Evolutionary conservation across 2,797 vertebrate species (phyloP).

Genomic region (Sebastolobus altivelis): DNA sequence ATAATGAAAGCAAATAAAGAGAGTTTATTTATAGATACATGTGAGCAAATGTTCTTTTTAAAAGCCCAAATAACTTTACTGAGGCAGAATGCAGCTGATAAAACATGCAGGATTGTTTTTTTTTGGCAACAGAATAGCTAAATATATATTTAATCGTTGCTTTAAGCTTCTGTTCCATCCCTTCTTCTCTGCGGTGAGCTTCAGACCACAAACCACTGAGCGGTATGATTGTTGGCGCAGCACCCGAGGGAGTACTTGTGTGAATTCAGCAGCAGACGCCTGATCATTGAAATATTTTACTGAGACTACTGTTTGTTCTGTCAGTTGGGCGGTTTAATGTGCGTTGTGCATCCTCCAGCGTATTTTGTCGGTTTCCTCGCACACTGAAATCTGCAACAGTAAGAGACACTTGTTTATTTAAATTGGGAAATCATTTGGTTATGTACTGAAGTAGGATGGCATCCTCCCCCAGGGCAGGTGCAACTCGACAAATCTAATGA

Average conservation of each 20-base stretch:
- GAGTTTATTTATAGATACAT: background rate
- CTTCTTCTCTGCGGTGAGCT: background rate
- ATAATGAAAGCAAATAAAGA: background rate
- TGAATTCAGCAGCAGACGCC: constrained; percentile 11
- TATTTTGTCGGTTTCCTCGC: background rate
- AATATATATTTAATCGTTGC: constrained; percentile 3
- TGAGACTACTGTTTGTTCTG: constrained; percentile 8
- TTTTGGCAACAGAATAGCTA: background rate
- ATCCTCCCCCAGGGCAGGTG: background rate
- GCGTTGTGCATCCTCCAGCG: background rate
- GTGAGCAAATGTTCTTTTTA: constrained; percentile 1
- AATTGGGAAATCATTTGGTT: background rate
- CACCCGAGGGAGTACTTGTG: constrained; percentile 11
- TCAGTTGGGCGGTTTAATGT: background rate
- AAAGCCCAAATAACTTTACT: background rate
- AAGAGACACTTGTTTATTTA: background rate
- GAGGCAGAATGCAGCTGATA: background rate
- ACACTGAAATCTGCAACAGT: background rate
- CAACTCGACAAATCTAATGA: background rate
- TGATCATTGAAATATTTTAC: constrained; percentile 13
- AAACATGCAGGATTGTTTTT: background rate
- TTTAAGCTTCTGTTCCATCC: background rate
- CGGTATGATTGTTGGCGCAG: constrained; percentile 8
- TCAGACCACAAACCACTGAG: constrained; percentile 27
- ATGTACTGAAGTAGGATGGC: background rate